Percentiles rank a stretch among this genome's conserved stretches.
These are phyloP conservation scores for Peribatodes rhomboidaria DNA, from an alignment of 2,888 invertebrate species.

Conservation along the genomic window DNA sequence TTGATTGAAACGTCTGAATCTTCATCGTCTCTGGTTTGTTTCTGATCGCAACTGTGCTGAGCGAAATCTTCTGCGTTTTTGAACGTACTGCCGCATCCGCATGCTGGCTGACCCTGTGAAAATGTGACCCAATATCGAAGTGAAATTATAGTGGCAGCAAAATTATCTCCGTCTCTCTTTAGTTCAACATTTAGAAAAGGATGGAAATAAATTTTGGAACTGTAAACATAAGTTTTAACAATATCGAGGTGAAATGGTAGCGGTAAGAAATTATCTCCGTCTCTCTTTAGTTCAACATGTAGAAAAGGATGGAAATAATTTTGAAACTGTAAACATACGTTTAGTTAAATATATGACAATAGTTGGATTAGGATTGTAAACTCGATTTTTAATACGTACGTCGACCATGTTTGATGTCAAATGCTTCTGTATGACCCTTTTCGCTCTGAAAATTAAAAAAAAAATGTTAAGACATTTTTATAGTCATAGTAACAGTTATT, in stretches of 20 bases:
- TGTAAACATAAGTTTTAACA: not conserved
- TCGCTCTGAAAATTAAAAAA: constrained; percentile 68
- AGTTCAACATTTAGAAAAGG: not conserved
- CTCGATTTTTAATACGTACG: constrained; percentile 52
- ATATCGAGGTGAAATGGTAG: too few relatives aligned
- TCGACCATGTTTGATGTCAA: constrained; percentile 43
- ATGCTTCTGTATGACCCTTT: constrained; percentile 68
- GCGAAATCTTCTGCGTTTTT: constrained; percentile 44
- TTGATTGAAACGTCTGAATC: constrained; percentile 63
- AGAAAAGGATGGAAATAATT: not conserved
- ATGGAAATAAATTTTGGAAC: not conserved
- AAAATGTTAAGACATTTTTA: not conserved
- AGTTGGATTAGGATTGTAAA: too few relatives aligned
- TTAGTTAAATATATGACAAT: not conserved
- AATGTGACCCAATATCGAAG: not conserved
- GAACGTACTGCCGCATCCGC: constrained; percentile 36
- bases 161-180: not conserved
- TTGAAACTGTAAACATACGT: not conserved
- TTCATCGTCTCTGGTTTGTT: constrained; percentile 38
- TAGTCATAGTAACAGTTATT: too few relatives aligned
- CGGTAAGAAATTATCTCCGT: not conserved
- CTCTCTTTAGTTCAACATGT: not conserved
- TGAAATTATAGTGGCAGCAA: not conserved
- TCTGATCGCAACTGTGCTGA: constrained; percentile 47
- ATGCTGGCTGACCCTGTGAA: constrained; percentile 34